Evolutionary conservation across 1,140 invertebrate species (phyloP), one percentile per base, ranked within the genome.

Genomic region (Drosophila quadrilineata): DNA sequence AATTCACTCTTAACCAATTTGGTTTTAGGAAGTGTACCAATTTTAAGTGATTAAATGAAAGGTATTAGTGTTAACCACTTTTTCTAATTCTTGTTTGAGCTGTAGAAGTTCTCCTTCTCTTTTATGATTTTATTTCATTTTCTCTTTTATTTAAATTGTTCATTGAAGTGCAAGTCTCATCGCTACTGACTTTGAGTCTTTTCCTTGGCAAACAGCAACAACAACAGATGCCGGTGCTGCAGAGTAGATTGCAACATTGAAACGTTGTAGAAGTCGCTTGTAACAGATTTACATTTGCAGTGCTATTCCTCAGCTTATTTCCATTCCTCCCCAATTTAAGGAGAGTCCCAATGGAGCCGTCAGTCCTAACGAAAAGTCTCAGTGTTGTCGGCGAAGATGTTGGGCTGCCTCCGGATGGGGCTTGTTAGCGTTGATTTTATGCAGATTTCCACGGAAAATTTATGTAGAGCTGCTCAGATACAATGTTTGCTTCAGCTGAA

Each of bases 401-500:
- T 63, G 77, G n/a, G 64, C 54, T 73, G 69, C 41, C 35, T 14
- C 54, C 41, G 54, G 63, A 69, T 66, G 59, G 68, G 59, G 60
- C 65, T 84, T 82, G 77, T 82, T 82, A 85, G 77, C 77, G 73
- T 71, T 82, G 77, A 82, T 82, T 82, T 82, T 82, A 82, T 82
- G 77, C 77, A 82, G 77, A 84, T 82, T 82, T 85, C 45, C 70
- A 53, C 60, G 40, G 69, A 70, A 77, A 74, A 82, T 82, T 82
- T 82, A 82, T 82, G 77, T 82, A 73, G 64, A 84, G 65, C 79
- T 82, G 40, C 56, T 54, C 79, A 64, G 73, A 73, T 74, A 84
- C 77, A 73, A 71, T 74, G 77, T 82, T 46, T 29, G 35, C 29
- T 16, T 31, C 19, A 14, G 16, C 6, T 33, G 6, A 16, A 2